Evolutionary conservation across 2,888 invertebrate species (phyloP), one percentile per base, ranked within the genome.

Genomic region (Chymomyza amoena): DNA sequence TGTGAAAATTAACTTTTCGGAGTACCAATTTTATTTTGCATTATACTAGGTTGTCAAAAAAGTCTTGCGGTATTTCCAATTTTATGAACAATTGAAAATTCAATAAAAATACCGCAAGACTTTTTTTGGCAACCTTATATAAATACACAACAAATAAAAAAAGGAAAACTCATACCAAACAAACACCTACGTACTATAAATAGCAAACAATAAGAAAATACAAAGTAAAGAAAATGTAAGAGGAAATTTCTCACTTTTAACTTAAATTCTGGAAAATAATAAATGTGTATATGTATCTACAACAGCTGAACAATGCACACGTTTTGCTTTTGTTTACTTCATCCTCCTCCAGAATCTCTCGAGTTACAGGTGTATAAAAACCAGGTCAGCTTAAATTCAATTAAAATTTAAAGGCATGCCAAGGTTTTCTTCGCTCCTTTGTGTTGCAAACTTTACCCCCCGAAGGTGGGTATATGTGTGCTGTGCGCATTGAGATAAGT

Each of bases 211-310:
- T 54, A 54, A 18, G 16, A 54, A 54, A 54, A 54, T 18, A 54
- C 18, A 15, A 20, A 54, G 15, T 54, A 20, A 20, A 54, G 54
- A 18, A 16, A 54, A 54, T 77, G 77, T 87, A 87, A 72, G 85
- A 69, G 76, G 71, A 63, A 54, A 72, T 62, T 76, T 72, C 81
- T 74, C 79, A 66, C 69, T 70, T 75, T 83, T 73, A 72, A 84
- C 73, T 77, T 73, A 75, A 81, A 73, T 61, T 76, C 86, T 73
- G 75, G 66, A 83, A 78, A 76, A 84, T 77, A 79, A 83, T 83
- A 83, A 83, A 83, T 73, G 71, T 80, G 79, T 83, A 73, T 70
- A 5, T 25, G 10, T 25, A 20, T 15, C 20, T 56, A 56, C 57
- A 78, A 81, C 68, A 69, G 71, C 79, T 61, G 57, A 80, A 68